phyloP scores from a whole-genome alignment of 1,140 invertebrate species.

The Aphis craccivora region DNA sequence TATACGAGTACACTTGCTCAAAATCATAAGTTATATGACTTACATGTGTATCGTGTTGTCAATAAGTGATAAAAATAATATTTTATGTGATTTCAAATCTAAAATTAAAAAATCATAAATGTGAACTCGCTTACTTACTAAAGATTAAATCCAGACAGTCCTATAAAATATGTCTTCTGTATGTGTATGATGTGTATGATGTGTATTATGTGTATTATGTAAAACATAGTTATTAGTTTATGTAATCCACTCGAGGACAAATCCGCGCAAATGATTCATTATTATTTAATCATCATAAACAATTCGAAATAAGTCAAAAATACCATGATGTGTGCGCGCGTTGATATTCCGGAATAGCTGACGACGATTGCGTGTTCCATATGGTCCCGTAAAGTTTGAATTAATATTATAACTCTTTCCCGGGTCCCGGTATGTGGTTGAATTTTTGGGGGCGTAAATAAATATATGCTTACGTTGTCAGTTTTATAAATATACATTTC shows the following conservation, averaged over 20 bases:
- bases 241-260: background rate
- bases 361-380: background rate
- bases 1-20: background rate
- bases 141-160: background rate
- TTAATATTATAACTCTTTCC: background rate
- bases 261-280: background rate
- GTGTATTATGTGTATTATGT: background rate
- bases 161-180: background rate
- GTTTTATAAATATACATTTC: background rate
- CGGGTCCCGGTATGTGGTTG: background rate
- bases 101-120: background rate
- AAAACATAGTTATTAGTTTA: background rate
- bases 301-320: background rate
- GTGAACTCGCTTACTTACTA: background rate
- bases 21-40: background rate
- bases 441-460: background rate
- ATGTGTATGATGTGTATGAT: background rate
- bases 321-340: background rate
- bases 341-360: background rate
- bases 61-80: background rate
- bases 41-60: background rate
- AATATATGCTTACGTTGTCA: slow-evolving; percentile 2
- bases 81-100: background rate
- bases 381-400: background rate
- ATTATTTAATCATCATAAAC: slow-evolving; percentile 1